Evolutionary conservation across 2,797 vertebrate species (phyloP), one percentile per base, ranked within the genome.

Genomic region (Helarctos malayanus): DNA sequence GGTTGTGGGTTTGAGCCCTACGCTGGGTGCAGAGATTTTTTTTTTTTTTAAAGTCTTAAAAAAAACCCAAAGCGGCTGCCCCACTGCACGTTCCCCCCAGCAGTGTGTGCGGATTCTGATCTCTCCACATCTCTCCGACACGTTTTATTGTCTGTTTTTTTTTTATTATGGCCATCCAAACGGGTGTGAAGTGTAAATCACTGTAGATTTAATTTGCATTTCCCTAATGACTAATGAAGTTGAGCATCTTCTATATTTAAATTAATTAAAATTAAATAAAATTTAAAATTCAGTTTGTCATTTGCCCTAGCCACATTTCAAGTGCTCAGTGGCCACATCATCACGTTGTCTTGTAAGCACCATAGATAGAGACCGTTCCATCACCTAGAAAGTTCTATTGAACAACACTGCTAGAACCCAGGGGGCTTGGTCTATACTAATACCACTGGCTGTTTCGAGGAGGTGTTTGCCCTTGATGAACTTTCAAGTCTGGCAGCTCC

Each of bases 301-400:
- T 9, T 7, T 38, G 15, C 32, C 73, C 7, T 4, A 9, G 59
- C 78, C 84, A 35, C 27, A 65, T n/a, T 27, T 45, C 19, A 65
- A 59, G 85, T 1, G 5, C 45, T 47, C 32, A 0, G 12, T 1
- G 25, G 45, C 47, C 14, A 15, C 54, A 16, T 65, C 18, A 2
- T 13, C 45, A 19, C n/a, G 16, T 0, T 13, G 41, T 80, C 38
- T 32, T 5, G 16, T 1, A 6, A 29, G 38, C 21, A 16, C 61
- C 5, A 5, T 1, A 7, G 63, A 79, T 0, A 56, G 16, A 14
- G 19, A 10, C 2, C 75, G 1, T 9, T 7, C 49, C 11, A 2
- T 11, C 38, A 0, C 68, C 18, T 12, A 4, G 57, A 16, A 10
- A 25, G n/a, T 6, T 2, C 12, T 2, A 2, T 2, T 1, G 14